A percentile compares a stretch with the other conserved stretches of the same genome.
phyloP scores from a whole-genome alignment of 2,797 vertebrate species.

The Melanotaenia pygmaea region DNA sequence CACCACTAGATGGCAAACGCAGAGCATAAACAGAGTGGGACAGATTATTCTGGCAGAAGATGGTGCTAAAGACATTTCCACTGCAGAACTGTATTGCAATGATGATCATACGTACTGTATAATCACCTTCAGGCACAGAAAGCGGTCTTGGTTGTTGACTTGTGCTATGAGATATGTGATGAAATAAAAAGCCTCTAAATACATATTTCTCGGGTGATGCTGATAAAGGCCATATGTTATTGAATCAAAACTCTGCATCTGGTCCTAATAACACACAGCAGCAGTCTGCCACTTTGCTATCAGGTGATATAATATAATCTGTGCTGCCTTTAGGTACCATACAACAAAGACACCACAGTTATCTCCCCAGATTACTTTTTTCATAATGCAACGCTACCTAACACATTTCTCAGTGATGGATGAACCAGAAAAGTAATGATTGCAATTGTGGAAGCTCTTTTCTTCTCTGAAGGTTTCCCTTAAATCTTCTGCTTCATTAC shows the following conservation, averaged over 20 bases:
- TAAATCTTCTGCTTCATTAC: slow-evolving; percentile 46
- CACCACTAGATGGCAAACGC: slow-evolving; percentile 74
- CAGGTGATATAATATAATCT: slow-evolving; percentile 47
- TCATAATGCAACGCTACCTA: slow-evolving; percentile 46
- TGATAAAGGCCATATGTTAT: slow-evolving; percentile 45
- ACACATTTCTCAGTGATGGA: slow-evolving; percentile 58
- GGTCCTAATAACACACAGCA: slow-evolving; percentile 21
- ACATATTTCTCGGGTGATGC: slow-evolving; percentile 49
- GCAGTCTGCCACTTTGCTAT: slow-evolving; percentile 18
- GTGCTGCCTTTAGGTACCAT: slow-evolving; percentile 25
- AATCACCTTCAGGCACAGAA: slow-evolving; percentile 23
- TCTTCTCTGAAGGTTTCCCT: slow-evolving; percentile 40
- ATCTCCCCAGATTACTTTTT: slow-evolving; percentile 56
- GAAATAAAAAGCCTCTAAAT: slow-evolving; percentile 62
- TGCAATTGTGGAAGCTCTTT: slow-evolving; percentile 41
- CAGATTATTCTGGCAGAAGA: slow-evolving; percentile 6
- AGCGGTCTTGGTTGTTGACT: slow-evolving; percentile 37
- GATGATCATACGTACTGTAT: slow-evolving; percentile 29
- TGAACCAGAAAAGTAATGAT: slow-evolving; percentile 53
- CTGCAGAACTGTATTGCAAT: slow-evolving; percentile 39
- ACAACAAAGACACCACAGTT: slow-evolving; percentile 21
- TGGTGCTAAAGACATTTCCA: slow-evolving; percentile 23
- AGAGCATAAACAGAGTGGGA: slow-evolving; percentile 19
- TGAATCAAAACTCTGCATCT: slow-evolving; percentile 55
- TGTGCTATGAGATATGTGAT: slow-evolving; percentile 22